Evolutionary conservation across 2,888 invertebrate species (phyloP).

Genomic region (Sylvicola cinctus): DNA sequence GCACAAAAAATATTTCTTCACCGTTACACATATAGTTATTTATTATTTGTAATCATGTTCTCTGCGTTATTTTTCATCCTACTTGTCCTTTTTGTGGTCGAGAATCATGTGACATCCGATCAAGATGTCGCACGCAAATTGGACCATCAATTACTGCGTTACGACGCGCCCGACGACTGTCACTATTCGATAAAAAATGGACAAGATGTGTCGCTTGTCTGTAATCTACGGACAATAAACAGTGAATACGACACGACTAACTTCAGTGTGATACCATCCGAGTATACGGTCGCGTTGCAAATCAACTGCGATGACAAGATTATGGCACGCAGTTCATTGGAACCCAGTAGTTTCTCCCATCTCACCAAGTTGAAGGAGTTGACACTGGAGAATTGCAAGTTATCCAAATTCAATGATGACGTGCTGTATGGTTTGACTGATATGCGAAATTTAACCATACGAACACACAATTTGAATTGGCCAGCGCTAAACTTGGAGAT

Average conservation of each 20-base stretch:
- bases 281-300: slow-evolving; percentile 57
- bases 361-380: slow-evolving; percentile 59
- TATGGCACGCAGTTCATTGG: slow-evolving; percentile 57
- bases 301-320: slow-evolving; percentile 63
- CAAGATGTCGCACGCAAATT: too few relatives aligned
- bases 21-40: too few relatives aligned
- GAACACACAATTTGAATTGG: slow-evolving; percentile 70
- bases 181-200: slow-evolving; percentile 15
- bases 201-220: slow-evolving; percentile 56
- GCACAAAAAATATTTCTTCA: too few relatives aligned
- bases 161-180: slow-evolving; percentile 75
- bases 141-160: too few relatives aligned
- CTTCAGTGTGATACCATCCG: slow-evolving; percentile 68
- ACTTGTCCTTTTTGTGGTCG: too few relatives aligned
- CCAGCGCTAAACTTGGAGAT: slow-evolving; percentile 67
- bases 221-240: slow-evolving; percentile 65
- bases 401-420: slow-evolving; percentile 61
- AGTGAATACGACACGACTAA: slow-evolving; percentile 77
- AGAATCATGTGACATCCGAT: too few relatives aligned
- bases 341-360: slow-evolving; percentile 59
- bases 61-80: too few relatives aligned
- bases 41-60: too few relatives aligned
- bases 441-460: slow-evolving; percentile 64
- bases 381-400: slow-evolving; percentile 68
- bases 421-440: slow-evolving; percentile 61